These are phyloP conservation scores for Eurypyga helias DNA, from an alignment of 2,113 vertebrate genomes.

Conservation along the genomic window DNA sequence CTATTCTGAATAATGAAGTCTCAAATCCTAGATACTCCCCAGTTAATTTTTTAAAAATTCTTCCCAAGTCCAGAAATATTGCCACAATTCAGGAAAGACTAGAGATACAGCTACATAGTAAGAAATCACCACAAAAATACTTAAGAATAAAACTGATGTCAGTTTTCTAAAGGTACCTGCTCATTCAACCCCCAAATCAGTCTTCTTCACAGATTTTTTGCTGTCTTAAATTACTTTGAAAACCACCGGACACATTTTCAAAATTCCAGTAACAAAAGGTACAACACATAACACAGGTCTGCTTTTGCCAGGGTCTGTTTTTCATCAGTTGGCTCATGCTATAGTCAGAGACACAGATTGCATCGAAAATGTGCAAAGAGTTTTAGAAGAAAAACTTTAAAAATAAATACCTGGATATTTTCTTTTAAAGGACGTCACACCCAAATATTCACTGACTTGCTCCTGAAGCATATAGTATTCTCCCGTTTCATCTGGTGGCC, in stretches of 20 bases:
- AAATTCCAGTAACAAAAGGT: neutral
- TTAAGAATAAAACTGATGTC: neutral
- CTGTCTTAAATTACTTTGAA: neutral
- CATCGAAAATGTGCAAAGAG: neutral
- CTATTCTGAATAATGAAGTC: neutral
- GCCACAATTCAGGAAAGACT: neutral
- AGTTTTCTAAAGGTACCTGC: neutral
- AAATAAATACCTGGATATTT: conserved; percentile 93
- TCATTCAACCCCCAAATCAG: neutral
- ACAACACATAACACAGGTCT: neutral
- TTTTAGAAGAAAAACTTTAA: neutral
- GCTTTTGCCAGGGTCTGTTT: neutral
- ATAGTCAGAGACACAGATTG: neutral
- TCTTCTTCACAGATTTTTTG: neutral
- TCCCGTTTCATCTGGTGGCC: conserved; percentile 95
- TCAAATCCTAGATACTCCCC: neutral
- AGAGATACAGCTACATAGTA: neutral
- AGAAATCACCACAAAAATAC: neutral
- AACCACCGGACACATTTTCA: neutral
- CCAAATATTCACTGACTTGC: conserved; percentile 98
- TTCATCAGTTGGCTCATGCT: neutral
- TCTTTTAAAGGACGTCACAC: conserved; percentile 97
- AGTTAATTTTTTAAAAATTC: neutral
- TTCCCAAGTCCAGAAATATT: neutral
- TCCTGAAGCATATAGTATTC: conserved; percentile 99